Evolutionary conservation across 2,797 vertebrate genomes (phyloP), one percentile per base, ranked within the genome.

Genomic region (Ibycter americanus): DNA sequence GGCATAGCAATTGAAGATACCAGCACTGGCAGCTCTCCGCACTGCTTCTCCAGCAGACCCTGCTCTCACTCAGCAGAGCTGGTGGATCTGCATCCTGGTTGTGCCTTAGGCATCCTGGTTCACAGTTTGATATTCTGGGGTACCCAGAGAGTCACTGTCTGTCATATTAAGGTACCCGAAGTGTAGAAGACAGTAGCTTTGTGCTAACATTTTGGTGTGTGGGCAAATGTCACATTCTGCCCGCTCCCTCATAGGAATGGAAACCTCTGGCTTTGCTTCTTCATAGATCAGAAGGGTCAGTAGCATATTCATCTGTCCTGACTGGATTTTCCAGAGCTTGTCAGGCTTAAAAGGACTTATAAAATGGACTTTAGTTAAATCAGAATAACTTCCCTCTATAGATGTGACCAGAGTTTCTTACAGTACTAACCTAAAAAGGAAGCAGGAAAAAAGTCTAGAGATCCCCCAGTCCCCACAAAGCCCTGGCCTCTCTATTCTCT

Each of bases 371-470:
- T 93, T 1, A 79, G 49, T 68, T 94, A 87, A 95, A 76, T 47
- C 31, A 86, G 31, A 27, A 82, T 32, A 72, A 82, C 73, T 94
- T 94, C 66, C 62, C 46, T 62, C 7, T 66, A 16, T 8, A 62
- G 44, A 81, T 32, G 23, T 77, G 49, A 29, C 36, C 36, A 59
- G 47, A 73, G 12, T 82, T 93, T 72, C 66, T 82, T 72, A 72
- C 11, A n/a, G 34, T 62, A 47, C 17, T 84, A 58, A 76, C 70
- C 62, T 87, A 87, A 96, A 89, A 94, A 87, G 83, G 93, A 96
- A 96, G 58, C 27, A 94, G 51, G 56, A 87, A 70, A 68, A 63
- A 80, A 44, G 8, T 34, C 32, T 46, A 54, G 59, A 77, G 15
- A 91, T 93, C 32, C 65, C 61, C 32, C 12, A 67, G 55, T 38